Conservation (phyloP, 1,140 invertebrate genomes). For the Leptinotarsa texana region DNA sequence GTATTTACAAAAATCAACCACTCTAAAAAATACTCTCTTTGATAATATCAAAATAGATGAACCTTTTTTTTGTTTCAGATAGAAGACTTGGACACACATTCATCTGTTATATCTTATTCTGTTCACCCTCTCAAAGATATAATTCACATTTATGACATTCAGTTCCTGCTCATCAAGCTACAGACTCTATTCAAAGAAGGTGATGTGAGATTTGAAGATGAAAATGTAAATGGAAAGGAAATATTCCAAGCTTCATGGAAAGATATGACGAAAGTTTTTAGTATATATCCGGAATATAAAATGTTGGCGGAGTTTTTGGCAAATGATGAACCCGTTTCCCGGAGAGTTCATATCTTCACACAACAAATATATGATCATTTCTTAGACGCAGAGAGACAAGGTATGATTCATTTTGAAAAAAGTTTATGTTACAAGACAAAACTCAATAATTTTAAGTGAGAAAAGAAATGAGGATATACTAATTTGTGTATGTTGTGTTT, state of each 20-base stretch:
- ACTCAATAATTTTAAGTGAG: no score
- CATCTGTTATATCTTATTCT: neutral
- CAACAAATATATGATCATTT: conserved; percentile 15
- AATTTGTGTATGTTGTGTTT: no score
- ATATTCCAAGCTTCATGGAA: conserved; percentile 8
- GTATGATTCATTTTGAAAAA: conserved; percentile 3
- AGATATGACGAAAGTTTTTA: conserved; percentile 13
- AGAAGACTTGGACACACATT: conserved; percentile 13
- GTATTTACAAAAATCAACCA: no score
- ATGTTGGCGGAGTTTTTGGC: neutral
- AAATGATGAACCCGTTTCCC: neutral
- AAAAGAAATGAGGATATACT: no score
- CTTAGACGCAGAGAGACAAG: conserved; percentile 6
- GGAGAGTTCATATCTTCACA: conserved; percentile 20
- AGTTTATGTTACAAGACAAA: no score
- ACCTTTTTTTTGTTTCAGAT: conserved; percentile 9
- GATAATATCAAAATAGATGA: no score
- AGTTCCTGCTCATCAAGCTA: conserved; percentile 15
- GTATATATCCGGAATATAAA: conserved; percentile 6
- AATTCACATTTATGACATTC: conserved; percentile 23
- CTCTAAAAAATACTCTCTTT: no score
- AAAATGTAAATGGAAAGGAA: neutral
- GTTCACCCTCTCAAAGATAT: conserved; percentile 17
- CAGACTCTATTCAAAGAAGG: conserved; percentile 17
- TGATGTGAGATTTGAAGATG: conserved; percentile 5